A percentile compares a stretch with the other conserved stretches of the same genome.
These are phyloP conservation scores for Speoplatyrhinus poulsoni DNA, from an alignment of 2,113 vertebrate species.

Conservation along the genomic window DNA sequence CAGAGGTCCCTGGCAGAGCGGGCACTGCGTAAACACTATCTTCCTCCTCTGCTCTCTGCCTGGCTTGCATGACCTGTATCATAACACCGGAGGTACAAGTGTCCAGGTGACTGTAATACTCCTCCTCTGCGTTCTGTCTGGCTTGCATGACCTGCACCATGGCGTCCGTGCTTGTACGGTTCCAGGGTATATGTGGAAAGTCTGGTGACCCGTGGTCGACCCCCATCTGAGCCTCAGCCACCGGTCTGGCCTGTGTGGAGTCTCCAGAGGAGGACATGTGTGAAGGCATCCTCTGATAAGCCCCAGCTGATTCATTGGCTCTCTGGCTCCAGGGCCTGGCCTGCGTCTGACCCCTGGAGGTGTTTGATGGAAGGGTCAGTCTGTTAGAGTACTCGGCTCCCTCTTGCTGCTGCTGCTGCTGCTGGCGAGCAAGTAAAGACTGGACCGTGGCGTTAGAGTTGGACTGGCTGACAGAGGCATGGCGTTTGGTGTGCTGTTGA, in stretches of 20 bases:
- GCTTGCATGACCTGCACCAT: conserved; percentile 32
- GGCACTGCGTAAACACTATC: conserved; percentile 28
- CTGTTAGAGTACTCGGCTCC: conserved; percentile 7
- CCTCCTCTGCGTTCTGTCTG: conserved; percentile 18
- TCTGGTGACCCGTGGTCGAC: conserved; percentile 4
- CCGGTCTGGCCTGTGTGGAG: conserved; percentile 22
- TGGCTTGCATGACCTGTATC: conserved; percentile 64
- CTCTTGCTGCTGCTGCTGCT: conserved; percentile 40
- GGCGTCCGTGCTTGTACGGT: not conserved
- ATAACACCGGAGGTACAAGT: conserved; percentile 43
- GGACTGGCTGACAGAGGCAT: conserved; percentile 26
- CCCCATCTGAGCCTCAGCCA: conserved; percentile 3
- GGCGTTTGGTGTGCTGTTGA: conserved; percentile 28
- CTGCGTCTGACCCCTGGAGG: conserved; percentile 37
- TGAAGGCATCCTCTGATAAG: not conserved
- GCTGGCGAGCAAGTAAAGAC: conserved; percentile 50
- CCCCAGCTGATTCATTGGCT: conserved; percentile 2
- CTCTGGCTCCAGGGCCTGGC: conserved; percentile 45
- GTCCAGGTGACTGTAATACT: not conserved
- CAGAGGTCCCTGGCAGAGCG: conserved; percentile 22
- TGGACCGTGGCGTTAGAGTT: conserved; percentile 53
- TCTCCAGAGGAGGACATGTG: conserved; percentile 1
- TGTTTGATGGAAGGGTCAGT: conserved; percentile 43
- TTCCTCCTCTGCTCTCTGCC: conserved; percentile 52
- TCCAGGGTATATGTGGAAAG: conserved; percentile 11